These are phyloP conservation scores for Balearica regulorum DNA, from an alignment of 2,797 vertebrate genomes.

Conservation along the genomic window DNA sequence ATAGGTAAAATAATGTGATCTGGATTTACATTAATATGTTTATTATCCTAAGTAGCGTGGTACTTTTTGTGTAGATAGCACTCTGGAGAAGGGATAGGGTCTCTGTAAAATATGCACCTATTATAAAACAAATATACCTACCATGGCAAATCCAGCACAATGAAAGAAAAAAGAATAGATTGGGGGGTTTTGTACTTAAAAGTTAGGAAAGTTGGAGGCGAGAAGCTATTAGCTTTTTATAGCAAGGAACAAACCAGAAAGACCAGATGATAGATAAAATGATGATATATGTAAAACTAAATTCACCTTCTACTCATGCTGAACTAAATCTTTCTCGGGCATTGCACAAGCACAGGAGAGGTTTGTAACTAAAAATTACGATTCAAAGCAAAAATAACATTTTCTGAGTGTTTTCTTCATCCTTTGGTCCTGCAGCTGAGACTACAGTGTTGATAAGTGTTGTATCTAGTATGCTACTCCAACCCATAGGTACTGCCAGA, in stretches of 20 bases:
- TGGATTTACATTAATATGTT: background rate
- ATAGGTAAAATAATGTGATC: background rate
- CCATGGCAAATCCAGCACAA: background rate
- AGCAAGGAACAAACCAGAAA: background rate
- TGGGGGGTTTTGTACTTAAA: background rate
- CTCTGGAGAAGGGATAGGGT: background rate
- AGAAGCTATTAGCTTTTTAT: background rate
- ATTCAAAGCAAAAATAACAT: background rate
- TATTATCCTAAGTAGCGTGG: background rate
- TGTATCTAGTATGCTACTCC: background rate
- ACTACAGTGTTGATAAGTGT: background rate
- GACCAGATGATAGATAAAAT: background rate
- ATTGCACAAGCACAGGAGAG: background rate
- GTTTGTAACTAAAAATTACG: background rate
- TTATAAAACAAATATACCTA: background rate
- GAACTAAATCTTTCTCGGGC: background rate
- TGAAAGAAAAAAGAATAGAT: background rate
- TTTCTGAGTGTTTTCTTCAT: background rate
- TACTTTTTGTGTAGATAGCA: background rate
- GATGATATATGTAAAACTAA: background rate
- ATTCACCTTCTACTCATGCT: background rate
- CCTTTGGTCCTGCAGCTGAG: background rate
- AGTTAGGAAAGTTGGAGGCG: background rate
- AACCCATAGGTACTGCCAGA: background rate
- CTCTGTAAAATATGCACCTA: fast-evolving